phyloP scores from a whole-genome alignment of 2,113 vertebrate genomes.

The Gracilinanus agilis region DNA sequence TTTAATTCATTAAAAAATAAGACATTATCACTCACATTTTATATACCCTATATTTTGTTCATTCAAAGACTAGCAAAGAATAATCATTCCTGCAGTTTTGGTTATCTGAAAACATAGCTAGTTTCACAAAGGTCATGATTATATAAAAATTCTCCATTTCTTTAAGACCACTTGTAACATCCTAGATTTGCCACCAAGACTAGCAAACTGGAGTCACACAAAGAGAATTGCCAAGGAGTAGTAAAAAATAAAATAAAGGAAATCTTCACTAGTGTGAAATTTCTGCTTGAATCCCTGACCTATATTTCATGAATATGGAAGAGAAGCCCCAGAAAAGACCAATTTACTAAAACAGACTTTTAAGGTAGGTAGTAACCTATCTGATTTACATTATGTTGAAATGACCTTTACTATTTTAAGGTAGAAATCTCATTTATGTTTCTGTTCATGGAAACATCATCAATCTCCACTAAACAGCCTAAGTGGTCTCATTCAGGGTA shows the following conservation, averaged over 20 bases:
- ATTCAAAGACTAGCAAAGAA: not conserved
- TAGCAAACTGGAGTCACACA: not conserved
- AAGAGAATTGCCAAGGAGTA: not conserved
- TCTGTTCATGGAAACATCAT: not conserved
- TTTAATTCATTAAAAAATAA: not conserved
- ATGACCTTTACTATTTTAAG: conserved; percentile 24
- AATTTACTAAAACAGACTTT: conserved; percentile 31
- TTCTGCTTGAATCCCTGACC: not conserved
- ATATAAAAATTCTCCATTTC: not conserved
- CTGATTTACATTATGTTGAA: not conserved
- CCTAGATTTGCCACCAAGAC: not conserved
- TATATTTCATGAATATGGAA: not conserved
- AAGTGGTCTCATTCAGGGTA: not conserved
- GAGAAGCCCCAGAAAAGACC: not conserved
- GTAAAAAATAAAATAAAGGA: not conserved
- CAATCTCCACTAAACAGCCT: not conserved
- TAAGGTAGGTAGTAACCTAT: not conserved
- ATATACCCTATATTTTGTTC: not conserved
- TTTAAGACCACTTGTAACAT: not conserved
- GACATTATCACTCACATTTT: not conserved
- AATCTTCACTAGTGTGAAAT: not conserved
- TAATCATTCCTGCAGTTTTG: not conserved
- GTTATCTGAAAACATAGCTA: not conserved
- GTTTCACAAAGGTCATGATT: not conserved
- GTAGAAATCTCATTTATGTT: not conserved